A percentile compares a stretch with the other conserved stretches of the same genome.
Evolutionary conservation across 2,888 invertebrate genomes (phyloP).

Genomic region (Hymenopus coronatus): DNA sequence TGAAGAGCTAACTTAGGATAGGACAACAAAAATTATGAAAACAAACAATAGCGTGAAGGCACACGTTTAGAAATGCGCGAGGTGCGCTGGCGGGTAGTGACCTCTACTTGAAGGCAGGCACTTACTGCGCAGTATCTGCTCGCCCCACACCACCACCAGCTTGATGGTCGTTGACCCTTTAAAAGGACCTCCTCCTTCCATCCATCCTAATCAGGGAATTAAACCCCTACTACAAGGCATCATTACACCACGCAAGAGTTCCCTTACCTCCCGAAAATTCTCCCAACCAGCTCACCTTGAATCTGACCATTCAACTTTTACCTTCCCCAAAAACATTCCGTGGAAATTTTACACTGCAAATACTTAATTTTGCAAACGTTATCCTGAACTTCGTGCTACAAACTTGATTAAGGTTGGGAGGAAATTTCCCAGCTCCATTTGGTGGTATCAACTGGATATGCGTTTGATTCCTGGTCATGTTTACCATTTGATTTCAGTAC

Average conservation of each 20-base stretch:
- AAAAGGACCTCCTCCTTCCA: not conserved
- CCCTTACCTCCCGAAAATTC: constrained; percentile 5
- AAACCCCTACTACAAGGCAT: not conserved
- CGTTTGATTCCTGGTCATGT: too few relatives aligned
- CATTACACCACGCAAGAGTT: not conserved
- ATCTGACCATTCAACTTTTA: constrained; percentile 24
- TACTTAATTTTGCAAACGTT: not conserved
- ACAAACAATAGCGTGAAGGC: not conserved
- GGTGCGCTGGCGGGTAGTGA: not conserved
- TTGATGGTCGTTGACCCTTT: not conserved
- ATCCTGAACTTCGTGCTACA: too few relatives aligned
- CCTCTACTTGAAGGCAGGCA: not conserved
- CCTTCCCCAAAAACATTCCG: not conserved
- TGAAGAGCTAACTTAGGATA: too few relatives aligned
- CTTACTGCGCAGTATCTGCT: not conserved
- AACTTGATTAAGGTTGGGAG: too few relatives aligned
- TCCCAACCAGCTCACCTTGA: constrained; percentile 25
- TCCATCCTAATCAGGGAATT: constrained; percentile 11
- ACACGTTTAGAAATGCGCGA: not conserved
- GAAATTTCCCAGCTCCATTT: too few relatives aligned
- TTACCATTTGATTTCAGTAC: too few relatives aligned
- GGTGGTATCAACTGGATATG: too few relatives aligned
- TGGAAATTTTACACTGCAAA: not conserved
- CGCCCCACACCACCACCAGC: not conserved
- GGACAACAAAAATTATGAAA: too few relatives aligned